These are phyloP conservation scores for Corydoras maculifer DNA, from an alignment of 2,113 vertebrate genomes.

Conservation along the genomic window DNA sequence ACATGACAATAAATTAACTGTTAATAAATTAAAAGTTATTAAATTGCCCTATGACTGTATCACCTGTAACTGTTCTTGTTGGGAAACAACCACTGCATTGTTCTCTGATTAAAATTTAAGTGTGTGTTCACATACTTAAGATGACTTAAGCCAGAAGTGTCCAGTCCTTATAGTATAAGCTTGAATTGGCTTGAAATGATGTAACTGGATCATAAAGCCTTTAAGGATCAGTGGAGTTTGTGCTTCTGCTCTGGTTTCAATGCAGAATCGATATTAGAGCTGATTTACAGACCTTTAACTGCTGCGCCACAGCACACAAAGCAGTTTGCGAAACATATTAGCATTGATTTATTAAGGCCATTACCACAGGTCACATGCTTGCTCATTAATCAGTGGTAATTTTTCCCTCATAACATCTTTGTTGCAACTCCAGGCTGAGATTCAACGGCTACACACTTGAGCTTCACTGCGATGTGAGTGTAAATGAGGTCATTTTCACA, in stretches of 20 bases:
- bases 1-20: too few species aligned
- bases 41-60: too few species aligned
- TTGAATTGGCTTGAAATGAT: background rate
- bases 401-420: constrained; percentile 6
- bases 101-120: too few species aligned
- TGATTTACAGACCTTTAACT: constrained; percentile 10
- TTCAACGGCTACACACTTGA: background rate
- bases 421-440: background rate
- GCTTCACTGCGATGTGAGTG: background rate
- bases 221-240: constrained; percentile 2
- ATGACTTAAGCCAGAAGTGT: too few species aligned
- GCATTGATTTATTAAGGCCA: background rate
- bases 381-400: constrained; percentile 1
- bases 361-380: background rate
- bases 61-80: too few species aligned
- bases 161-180: background rate
- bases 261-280: constrained; percentile 7
- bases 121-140: too few species aligned
- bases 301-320: background rate
- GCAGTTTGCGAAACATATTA: constrained; percentile 1
- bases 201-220: background rate
- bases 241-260: constrained; percentile 3
- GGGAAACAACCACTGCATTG: too few species aligned
- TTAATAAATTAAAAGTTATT: too few species aligned
- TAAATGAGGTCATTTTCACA: background rate